A percentile compares a stretch with the other conserved stretches of the same genome.
Evolutionary conservation across 30 jellyfish, hydroid and myxozoan genomes (phyloP).

Genomic region (Aurelia aurita): DNA sequence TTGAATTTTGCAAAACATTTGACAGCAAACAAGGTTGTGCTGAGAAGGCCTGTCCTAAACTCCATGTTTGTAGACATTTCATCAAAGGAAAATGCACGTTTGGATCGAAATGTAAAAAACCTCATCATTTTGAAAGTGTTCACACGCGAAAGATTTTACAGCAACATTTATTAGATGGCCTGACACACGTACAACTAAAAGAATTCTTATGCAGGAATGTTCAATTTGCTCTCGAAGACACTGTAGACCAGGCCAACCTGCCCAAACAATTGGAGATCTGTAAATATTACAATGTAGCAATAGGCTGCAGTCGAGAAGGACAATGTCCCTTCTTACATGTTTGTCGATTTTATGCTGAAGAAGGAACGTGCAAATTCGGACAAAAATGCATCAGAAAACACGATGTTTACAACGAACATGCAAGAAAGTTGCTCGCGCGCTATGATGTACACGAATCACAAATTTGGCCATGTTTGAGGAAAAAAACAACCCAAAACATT

Average conservation of each 20-base stretch:
- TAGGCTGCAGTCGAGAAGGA: constrained; percentile 92
- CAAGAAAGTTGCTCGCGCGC: constrained; percentile 61
- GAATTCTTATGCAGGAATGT: constrained; percentile 92
- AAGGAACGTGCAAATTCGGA: constrained; percentile 93
- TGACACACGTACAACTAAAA: constrained; percentile 63
- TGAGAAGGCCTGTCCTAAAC: constrained; percentile 63
- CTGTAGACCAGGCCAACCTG: constrained; percentile 54
- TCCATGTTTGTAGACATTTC: constrained; percentile 93
- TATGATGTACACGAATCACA: constrained; percentile 58
- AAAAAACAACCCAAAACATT: background rate
- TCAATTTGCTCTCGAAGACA: constrained; percentile 83
- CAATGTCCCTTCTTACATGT: constrained; percentile 91
- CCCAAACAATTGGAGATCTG: constrained; percentile 93
- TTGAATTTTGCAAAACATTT: constrained; percentile 89
- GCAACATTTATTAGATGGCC: constrained; percentile 68
- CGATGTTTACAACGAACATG: constrained; percentile 63
- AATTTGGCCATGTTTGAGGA: constrained; percentile 35
- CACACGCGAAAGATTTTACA: constrained; percentile 66
- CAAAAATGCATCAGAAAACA: constrained; percentile 92
- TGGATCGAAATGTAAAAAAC: constrained; percentile 94
- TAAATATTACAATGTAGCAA: constrained; percentile 90
- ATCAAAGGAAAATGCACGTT: constrained; percentile 95
- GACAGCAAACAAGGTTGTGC: constrained; percentile 90
- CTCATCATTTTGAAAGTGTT: constrained; percentile 86
- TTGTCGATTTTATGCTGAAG: constrained; percentile 90